A percentile compares a stretch with the other conserved stretches of the same genome.
These are phyloP conservation scores for Siniperca chuatsi DNA, from an alignment of 2,113 vertebrate genomes.

Conservation along the genomic window DNA sequence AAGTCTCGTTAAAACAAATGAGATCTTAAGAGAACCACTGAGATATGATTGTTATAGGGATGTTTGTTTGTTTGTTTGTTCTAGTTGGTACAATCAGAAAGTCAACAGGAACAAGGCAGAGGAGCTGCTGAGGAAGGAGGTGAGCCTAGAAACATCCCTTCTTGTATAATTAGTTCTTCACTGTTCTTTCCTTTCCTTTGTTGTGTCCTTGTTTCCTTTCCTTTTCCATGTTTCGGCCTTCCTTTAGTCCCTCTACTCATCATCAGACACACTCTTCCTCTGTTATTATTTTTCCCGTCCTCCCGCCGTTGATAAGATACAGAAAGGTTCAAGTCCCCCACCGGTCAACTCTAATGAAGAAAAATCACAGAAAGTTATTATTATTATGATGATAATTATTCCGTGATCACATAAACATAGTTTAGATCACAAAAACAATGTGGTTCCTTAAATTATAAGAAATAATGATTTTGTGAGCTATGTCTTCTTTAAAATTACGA, in stretches of 20 bases:
- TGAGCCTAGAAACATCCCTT: slow-evolving; percentile 50
- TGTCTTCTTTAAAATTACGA: too few species aligned
- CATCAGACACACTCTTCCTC: not conserved
- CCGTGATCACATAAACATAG: too few species aligned
- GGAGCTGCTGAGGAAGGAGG: slow-evolving; percentile 91
- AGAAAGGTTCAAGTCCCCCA: too few species aligned
- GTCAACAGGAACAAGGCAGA: slow-evolving; percentile 94
- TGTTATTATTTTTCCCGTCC: too few species aligned
- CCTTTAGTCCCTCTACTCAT: not conserved
- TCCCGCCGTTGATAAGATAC: too few species aligned
- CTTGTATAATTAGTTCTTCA: not conserved
- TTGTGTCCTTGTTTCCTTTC: too few species aligned
- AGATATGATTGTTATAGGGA: not conserved
- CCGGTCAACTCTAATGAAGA: too few species aligned
- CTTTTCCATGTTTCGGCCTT: not conserved
- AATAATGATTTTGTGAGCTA: too few species aligned
- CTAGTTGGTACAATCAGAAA: slow-evolving; percentile 92
- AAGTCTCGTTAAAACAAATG: not conserved
- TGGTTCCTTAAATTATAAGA: too few species aligned
- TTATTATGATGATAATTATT: too few species aligned
- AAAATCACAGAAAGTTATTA: too few species aligned
- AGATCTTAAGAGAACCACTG: not conserved
- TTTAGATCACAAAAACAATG: too few species aligned
- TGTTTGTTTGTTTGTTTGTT: slow-evolving; percentile 44
- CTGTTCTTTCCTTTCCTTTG: not conserved